A percentile compares a stretch with the other conserved stretches of the same genome.
Evolutionary conservation across 2,797 vertebrate species (phyloP).

Genomic region (Anolis apletophallus): DNA sequence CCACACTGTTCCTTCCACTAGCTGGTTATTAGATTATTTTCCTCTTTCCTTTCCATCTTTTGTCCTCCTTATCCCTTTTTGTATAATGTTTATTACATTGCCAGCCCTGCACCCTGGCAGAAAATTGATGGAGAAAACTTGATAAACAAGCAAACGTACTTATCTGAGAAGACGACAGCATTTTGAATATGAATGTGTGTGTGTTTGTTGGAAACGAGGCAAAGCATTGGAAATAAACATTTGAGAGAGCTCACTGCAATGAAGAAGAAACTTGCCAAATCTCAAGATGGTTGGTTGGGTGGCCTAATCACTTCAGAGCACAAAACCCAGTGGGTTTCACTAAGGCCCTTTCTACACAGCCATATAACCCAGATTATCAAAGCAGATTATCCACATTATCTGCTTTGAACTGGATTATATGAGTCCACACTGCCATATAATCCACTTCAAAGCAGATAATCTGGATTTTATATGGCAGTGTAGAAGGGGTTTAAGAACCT

Average conservation of each 20-base stretch:
- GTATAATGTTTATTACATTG: neutral
- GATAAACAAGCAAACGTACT: neutral
- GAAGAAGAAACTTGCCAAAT: neutral
- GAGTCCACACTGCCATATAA: no score
- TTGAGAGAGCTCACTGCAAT: neutral
- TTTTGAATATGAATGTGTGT: neutral
- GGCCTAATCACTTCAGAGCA: neutral
- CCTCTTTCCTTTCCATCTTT: neutral
- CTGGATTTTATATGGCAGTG: no score
- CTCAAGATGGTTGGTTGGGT: neutral
- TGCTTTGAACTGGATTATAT: no score
- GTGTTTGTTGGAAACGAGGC: neutral
- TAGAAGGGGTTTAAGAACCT: neutral
- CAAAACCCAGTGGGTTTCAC: neutral
- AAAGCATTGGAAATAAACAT: neutral
- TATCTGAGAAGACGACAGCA: neutral
- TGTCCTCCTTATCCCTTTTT: neutral
- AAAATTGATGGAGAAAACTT: neutral
- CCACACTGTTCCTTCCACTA: no score
- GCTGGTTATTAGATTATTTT: neutral
- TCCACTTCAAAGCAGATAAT: no score
- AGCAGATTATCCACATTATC: no score
- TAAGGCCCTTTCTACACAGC: no score
- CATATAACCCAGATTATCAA: no score
- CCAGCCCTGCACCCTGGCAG: neutral